A percentile compares a stretch with the other conserved stretches of the same genome.
phyloP scores from a whole-genome alignment of 2,797 vertebrate genomes.

The Perodicticus potto region DNA sequence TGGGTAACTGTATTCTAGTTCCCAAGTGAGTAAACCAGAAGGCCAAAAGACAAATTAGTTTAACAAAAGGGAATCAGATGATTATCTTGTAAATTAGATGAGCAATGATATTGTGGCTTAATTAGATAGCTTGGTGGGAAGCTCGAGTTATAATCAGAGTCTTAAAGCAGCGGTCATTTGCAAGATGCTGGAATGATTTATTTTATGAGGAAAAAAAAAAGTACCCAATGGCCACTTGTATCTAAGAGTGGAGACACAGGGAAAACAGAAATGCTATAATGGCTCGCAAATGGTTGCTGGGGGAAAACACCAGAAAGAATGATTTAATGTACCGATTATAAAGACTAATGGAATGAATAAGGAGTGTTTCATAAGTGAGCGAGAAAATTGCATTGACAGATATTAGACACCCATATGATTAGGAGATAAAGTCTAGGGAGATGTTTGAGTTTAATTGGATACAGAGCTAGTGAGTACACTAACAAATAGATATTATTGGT shows the following conservation, averaged over 20 bases:
- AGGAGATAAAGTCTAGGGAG: conserved; percentile 2
- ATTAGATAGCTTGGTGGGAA: conserved; percentile 65
- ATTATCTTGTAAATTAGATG: conserved; percentile 80
- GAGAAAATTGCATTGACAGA: conserved; percentile 67
- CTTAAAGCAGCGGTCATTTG: conserved; percentile 60
- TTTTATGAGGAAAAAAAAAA: conserved; percentile 61
- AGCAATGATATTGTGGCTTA: conserved; percentile 69
- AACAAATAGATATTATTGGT: conserved; percentile 47
- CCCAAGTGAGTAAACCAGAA: conserved; percentile 77
- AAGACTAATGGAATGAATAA: conserved; percentile 61
- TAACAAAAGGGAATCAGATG: conserved; percentile 81
- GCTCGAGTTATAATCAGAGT: conserved; percentile 46
- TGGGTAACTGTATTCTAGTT: conserved; percentile 65
- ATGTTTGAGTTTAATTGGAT: conserved; percentile 50
- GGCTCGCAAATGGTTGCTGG: neutral
- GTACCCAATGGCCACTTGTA: conserved; percentile 31
- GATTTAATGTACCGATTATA: conserved; percentile 63
- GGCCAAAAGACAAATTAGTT: conserved; percentile 70
- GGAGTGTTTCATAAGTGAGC: conserved; percentile 53
- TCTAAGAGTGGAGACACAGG: neutral
- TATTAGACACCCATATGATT: conserved; percentile 50
- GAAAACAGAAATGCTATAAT: conserved; percentile 10
- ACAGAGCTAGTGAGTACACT: conserved; percentile 34
- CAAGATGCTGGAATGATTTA: conserved; percentile 46
- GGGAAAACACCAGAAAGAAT: conserved; percentile 15